Conservation (phyloP, 2,797 vertebrate species). For the Pogoniulus pusillus region DNA sequence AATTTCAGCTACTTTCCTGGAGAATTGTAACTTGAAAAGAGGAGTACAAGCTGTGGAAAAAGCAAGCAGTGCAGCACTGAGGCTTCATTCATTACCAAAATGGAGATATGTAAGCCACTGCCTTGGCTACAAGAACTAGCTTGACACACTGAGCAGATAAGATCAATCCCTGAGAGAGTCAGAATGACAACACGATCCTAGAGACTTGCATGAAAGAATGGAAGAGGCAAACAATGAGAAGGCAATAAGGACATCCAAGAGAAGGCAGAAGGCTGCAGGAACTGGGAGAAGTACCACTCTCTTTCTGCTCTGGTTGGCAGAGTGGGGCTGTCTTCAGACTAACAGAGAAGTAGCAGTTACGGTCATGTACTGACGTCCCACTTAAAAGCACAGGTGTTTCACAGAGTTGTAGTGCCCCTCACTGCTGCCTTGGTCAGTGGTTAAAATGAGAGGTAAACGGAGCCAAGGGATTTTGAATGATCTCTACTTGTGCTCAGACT, state of each 20-base stretch:
- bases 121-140: not conserved
- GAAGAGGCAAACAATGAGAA: not conserved
- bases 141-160: not conserved
- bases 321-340: not conserved
- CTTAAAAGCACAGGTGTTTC: not conserved
- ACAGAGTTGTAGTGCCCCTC: not conserved
- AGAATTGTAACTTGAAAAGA: not conserved
- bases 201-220: not conserved
- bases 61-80: not conserved
- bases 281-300: not conserved
- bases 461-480: not conserved
- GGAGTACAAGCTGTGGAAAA: not conserved
- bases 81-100: not conserved
- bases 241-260: not conserved
- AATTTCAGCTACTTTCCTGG: not conserved
- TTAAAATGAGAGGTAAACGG: not conserved
- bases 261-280: not conserved
- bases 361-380: not conserved
- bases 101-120: not conserved
- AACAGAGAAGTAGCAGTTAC: not conserved
- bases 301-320: not conserved
- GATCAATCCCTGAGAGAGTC: not conserved
- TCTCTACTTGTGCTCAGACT: not conserved
- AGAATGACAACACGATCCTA: not conserved
- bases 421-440: not conserved